Percentiles rank a stretch among this genome's conserved stretches.
phyloP scores from a whole-genome alignment of 1,140 invertebrate genomes.

The Goniozus legneri region DNA sequence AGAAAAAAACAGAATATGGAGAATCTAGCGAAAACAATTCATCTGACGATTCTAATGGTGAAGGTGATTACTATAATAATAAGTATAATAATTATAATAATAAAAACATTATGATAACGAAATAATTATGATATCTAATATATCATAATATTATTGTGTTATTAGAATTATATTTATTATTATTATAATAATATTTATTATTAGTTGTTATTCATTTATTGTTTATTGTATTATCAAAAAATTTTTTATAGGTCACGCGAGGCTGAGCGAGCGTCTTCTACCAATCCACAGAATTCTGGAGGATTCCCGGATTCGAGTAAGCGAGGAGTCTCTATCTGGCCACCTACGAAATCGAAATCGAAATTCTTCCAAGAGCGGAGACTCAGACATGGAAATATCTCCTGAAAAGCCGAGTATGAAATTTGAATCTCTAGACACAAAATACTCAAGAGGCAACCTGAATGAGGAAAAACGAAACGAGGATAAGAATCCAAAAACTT shows the following conservation, averaged over 20 bases:
- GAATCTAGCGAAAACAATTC: background rate
- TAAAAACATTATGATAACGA: too few relatives aligned
- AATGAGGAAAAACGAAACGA: too few relatives aligned
- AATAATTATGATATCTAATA: conserved; percentile 41
- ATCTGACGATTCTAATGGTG: background rate
- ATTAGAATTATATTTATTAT: too few relatives aligned
- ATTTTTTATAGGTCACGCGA: conserved; percentile 20
- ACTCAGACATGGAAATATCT: conserved; percentile 11
- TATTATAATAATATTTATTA: too few relatives aligned
- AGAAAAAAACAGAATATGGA: background rate
- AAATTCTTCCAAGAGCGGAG: conserved; percentile 11
- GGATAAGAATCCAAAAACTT: too few relatives aligned
- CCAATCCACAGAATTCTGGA: conserved; percentile 46
- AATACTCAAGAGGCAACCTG: too few relatives aligned
- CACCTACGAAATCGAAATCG: conserved; percentile 2
- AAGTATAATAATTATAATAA: too few relatives aligned
- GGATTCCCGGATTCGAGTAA: conserved; percentile 41
- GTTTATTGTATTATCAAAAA: too few relatives aligned
- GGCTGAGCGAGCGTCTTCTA: conserved; percentile 40
- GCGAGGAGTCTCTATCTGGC: conserved; percentile 35
- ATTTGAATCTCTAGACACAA: too few relatives aligned
- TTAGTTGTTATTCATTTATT: too few relatives aligned
- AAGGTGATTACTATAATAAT: background rate
- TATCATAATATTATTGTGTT: too few relatives aligned
- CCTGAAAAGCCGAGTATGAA: conserved; percentile 21